Evolutionary conservation across 1,140 invertebrate species (phyloP).

Genomic region (Lepidostoma basale): DNA sequence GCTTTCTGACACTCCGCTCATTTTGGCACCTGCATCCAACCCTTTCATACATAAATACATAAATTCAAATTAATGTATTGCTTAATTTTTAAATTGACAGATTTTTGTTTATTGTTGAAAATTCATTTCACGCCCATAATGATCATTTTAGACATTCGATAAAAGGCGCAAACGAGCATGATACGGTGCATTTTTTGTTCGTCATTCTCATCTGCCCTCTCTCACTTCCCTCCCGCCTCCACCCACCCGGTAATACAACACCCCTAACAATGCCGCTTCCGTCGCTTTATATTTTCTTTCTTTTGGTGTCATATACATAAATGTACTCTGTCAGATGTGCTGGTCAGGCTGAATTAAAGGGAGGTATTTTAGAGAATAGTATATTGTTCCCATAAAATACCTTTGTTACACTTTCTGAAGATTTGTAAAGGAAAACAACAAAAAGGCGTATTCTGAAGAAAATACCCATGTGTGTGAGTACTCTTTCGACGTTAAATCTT

Average conservation of each 20-base stretch:
- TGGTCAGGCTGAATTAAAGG: neutral
- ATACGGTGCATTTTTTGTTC: constrained; percentile 15
- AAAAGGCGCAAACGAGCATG: constrained; percentile 7
- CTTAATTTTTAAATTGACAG: too few relatives aligned
- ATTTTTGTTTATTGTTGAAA: too few relatives aligned
- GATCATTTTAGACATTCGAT: too few relatives aligned
- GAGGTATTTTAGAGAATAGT: neutral
- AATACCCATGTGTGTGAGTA: neutral
- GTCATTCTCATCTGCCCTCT: neutral
- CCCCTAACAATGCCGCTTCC: constrained; percentile 11
- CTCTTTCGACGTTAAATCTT: neutral
- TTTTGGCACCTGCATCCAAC: too few relatives aligned
- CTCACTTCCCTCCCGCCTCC: neutral
- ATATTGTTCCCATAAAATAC: neutral
- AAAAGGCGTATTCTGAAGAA: neutral
- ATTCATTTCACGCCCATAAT: too few relatives aligned
- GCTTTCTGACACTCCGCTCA: too few relatives aligned
- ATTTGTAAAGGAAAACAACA: too few relatives aligned
- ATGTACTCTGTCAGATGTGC: constrained; percentile 5
- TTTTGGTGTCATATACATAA: constrained; percentile 28
- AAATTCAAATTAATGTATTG: too few relatives aligned
- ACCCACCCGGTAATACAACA: neutral
- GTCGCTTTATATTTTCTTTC: constrained; percentile 22
- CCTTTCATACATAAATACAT: too few relatives aligned
- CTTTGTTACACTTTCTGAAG: neutral